Conservation (phyloP, 2,797 vertebrate species). For the Melanotaenia trifasciata region DNA sequence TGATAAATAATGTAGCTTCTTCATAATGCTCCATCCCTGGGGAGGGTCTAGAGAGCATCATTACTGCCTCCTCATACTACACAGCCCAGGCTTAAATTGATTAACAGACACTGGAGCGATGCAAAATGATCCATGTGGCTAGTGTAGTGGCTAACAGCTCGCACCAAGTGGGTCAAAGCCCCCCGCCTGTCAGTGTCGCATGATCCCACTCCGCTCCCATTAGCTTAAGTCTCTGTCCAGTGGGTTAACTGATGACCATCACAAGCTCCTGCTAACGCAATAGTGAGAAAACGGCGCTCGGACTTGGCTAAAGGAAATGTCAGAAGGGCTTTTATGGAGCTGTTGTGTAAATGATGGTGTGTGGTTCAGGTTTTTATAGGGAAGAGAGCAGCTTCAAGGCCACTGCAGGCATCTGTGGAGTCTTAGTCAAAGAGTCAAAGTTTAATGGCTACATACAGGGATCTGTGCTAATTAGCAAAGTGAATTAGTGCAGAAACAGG, state of each 20-base stretch:
- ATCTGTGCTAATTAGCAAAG: neutral
- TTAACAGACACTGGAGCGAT: conserved; percentile 96
- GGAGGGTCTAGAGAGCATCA: conserved; percentile 96
- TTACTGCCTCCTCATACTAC: conserved; percentile 98
- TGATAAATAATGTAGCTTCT: conserved; percentile 99
- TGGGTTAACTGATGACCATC: conserved; percentile 69
- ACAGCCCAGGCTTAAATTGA: conserved; percentile 97
- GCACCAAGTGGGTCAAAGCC: conserved; percentile 73
- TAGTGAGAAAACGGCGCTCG: conserved; percentile 43
- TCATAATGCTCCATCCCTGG: conserved; percentile 93
- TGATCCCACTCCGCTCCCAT: conserved; percentile 86
- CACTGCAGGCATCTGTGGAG: conserved; percentile 45
- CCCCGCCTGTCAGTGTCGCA: conserved; percentile 87
- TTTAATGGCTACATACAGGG: conserved; percentile 12
- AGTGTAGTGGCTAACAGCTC: conserved; percentile 81
- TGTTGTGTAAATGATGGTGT: conserved; percentile 70
- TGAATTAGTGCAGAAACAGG: neutral
- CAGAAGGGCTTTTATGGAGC: conserved; percentile 62
- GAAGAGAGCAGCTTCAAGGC: conserved; percentile 43
- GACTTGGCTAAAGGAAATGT: conserved; percentile 53
- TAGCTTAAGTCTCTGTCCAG: conserved; percentile 64
- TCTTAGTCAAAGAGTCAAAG: no score
- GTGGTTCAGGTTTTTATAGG: conserved; percentile 62
- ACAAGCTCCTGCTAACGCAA: conserved; percentile 66
- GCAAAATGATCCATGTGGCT: conserved; percentile 98